Evolutionary conservation across 2,113 vertebrate genomes (phyloP).

Genomic region (Laterallus jamaicensis): DNA sequence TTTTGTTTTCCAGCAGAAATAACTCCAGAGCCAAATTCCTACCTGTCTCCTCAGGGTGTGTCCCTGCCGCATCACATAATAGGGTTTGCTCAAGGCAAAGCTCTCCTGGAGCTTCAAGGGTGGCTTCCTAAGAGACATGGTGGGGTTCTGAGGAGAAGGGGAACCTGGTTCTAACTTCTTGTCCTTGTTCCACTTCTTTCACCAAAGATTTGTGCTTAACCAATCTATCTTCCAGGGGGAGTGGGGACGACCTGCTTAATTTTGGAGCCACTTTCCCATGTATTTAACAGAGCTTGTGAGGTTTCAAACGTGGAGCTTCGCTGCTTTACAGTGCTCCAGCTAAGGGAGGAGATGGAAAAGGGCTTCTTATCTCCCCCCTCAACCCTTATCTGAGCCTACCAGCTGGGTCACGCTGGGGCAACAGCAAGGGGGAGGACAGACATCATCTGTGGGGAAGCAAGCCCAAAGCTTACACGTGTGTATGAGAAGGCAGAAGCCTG

Average conservation of each 20-base stretch:
- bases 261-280: background rate
- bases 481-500: background rate
- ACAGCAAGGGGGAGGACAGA: background rate
- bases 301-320: accelerated
- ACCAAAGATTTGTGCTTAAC: background rate
- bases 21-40: constrained; percentile 2
- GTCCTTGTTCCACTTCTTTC: background rate
- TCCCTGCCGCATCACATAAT: background rate
- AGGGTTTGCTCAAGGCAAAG: background rate
- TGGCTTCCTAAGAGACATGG: background rate
- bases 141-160: background rate
- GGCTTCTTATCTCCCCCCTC: background rate
- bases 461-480: accelerated
- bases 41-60: background rate
- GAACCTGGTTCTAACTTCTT: background rate
- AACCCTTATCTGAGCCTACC: background rate
- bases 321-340: background rate
- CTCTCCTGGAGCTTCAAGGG: background rate
- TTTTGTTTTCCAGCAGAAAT: constrained; percentile 4
- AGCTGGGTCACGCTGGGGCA: accelerated
- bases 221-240: accelerated
- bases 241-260: accelerated
- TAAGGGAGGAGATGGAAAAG: background rate
- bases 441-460: accelerated
- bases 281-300: background rate